phyloP scores from a whole-genome alignment of 2,797 vertebrate species.

The Parauchenoglanis punctatus region DNA sequence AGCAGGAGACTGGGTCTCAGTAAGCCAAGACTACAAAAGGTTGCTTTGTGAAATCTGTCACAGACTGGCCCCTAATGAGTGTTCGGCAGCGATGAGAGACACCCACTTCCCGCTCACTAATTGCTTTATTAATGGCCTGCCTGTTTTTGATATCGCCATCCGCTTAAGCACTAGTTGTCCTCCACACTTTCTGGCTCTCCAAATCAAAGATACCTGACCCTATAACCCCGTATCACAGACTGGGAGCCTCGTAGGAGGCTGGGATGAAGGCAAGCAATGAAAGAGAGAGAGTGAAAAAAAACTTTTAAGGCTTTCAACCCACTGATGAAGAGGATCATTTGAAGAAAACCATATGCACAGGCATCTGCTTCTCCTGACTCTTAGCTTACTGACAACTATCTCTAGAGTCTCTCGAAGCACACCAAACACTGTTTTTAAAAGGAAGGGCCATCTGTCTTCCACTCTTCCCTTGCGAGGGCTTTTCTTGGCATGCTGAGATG shows the following conservation, averaged over 20 bases:
- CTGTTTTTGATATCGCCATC: conserved; percentile 63
- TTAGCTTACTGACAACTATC: conserved; percentile 58
- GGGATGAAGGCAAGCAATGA: conserved; percentile 45
- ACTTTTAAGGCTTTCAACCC: conserved; percentile 59
- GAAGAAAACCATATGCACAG: conserved; percentile 72
- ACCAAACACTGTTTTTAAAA: conserved; percentile 69
- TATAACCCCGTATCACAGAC: conserved; percentile 47
- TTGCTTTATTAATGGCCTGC: conserved; percentile 67
- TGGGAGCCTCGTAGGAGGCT: conserved; percentile 46
- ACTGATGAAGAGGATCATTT: conserved; percentile 66
- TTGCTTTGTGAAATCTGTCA: conserved; percentile 63
- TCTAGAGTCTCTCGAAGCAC: conserved; percentile 59
- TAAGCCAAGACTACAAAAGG: conserved; percentile 63
- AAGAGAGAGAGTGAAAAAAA: conserved; percentile 41
- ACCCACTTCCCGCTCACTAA: conserved; percentile 66
- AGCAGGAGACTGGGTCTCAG: conserved; percentile 55
- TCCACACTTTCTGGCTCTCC: conserved; percentile 56
- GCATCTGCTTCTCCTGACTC: conserved; percentile 74
- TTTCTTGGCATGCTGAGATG: conserved; percentile 69
- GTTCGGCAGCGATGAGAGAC: conserved; percentile 60
- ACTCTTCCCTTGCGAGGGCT: conserved; percentile 64
- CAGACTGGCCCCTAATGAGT: conserved; percentile 66
- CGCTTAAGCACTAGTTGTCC: conserved; percentile 54
- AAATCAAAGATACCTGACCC: conserved; percentile 64
- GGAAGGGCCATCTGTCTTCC: conserved; percentile 73